These are phyloP conservation scores for Oncorhynchus tshawytscha DNA, from an alignment of 2,113 vertebrate species.

Conservation along the genomic window DNA sequence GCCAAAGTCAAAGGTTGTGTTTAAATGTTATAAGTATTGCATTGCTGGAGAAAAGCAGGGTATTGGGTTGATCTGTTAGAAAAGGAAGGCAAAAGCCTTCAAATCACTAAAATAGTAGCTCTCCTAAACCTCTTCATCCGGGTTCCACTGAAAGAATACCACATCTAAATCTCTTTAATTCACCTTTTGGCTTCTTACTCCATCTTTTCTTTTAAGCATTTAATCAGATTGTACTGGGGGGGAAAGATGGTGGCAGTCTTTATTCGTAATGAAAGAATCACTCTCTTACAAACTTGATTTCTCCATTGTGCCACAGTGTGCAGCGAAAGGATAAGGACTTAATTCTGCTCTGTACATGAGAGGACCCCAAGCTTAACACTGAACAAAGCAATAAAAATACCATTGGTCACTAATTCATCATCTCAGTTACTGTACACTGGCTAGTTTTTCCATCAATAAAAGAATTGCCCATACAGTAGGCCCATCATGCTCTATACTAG, in stretches of 20 bases:
- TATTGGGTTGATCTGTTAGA: conserved; percentile 10
- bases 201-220: conserved; percentile 26
- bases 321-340: conserved; percentile 19
- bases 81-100: conserved; percentile 4
- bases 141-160: conserved; percentile 18
- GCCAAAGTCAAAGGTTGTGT: conserved; percentile 21
- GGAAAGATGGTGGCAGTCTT: conserved; percentile 22
- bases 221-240: conserved; percentile 30
- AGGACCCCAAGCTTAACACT: conserved; percentile 7
- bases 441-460: neutral
- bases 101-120: neutral
- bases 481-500: neutral
- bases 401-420: conserved; percentile 15
- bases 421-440: conserved; percentile 18
- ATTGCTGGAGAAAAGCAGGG: conserved; percentile 17
- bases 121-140: conserved; percentile 16
- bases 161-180: conserved; percentile 41
- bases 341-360: conserved; percentile 9
- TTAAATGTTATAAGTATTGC: conserved; percentile 12
- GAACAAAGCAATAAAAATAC: neutral
- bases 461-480: too few relatives aligned
- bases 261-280: conserved; percentile 24
- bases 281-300: conserved; percentile 6
- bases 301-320: conserved; percentile 18
- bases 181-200: conserved; percentile 27